Base-by-base conservation (phyloP, 2,888 invertebrate species). In the Apamea crenata region DNA sequence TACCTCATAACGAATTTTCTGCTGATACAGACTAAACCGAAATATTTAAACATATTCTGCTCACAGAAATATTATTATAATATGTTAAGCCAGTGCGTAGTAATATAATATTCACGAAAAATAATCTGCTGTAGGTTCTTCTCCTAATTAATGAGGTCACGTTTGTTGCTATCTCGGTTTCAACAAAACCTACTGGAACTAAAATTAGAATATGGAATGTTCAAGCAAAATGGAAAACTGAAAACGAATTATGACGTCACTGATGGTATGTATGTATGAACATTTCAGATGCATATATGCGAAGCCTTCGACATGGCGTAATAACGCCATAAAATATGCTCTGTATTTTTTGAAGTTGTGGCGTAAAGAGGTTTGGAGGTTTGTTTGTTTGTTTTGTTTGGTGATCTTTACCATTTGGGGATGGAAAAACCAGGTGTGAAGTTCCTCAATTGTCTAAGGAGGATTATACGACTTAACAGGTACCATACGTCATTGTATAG, bases 1-100 rank as follows among this genome's bases (percentile, higher is more conserved):
- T n/a, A 47, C 14, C 59, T 61, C 29, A 50, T 76, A 29, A 76
- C 50, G 29, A 53, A 68, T 75, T 76, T 59, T 50, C 18, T 59
- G 36, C 68, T 59, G 67, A 61, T 29, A 67, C 12, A 68, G 4
- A 0, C 40, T 61, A 18, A 59, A 25, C 32, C 21, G 21, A 47
- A n/a, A n/a, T n/a, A n/a, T n/a, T n/a, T n/a, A n/a, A n/a, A n/a
- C n/a, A n/a, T n/a, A n/a, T n/a, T n/a, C 53, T 5, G 21, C 29
- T 36, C 0, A 66, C 36, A 67, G 29, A 73, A 75, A 76, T 59
- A 59, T 36, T 47, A 29, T 16, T 14, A 47, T 47, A 5, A 16
- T 75, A 50, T 25, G 5, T 25, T 25, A 40, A 32, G 18, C 18
- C 29, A 18, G 18, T 68, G 4, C 10, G 18, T 6, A 59, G 18